phyloP scores from a whole-genome alignment of 2,113 vertebrate genomes.

The Lipophrys pholis region DNA sequence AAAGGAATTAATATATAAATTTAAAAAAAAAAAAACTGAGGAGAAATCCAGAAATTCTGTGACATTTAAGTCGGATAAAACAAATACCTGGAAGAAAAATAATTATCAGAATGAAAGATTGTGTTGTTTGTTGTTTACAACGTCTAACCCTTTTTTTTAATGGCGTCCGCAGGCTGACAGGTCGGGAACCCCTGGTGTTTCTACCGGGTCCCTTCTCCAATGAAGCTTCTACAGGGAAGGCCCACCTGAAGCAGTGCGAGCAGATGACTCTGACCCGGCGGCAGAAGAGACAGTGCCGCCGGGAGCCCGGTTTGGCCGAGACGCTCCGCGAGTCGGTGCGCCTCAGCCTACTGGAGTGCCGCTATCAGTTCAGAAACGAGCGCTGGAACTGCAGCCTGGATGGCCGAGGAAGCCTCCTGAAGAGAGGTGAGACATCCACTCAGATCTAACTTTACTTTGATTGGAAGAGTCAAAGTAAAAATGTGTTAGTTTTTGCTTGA shows the following conservation, averaged over 20 bases:
- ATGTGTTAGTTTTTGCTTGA: no score
- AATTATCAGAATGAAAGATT: no score
- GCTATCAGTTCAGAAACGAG: constrained; percentile 94
- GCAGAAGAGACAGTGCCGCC: constrained; percentile 93
- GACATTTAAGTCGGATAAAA: no score
- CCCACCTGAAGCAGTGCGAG: constrained; percentile 95
- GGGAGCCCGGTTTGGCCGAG: constrained; percentile 95
- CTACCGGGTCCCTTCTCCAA: constrained; percentile 84
- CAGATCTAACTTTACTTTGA: neutral
- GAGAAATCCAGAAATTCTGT: no score
- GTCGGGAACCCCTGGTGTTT: constrained; percentile 91
- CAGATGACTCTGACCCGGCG: constrained; percentile 90
- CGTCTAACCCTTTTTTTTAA: neutral
- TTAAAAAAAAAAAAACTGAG: no score
- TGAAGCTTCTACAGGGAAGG: constrained; percentile 82
- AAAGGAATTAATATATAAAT: no score
- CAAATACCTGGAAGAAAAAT: no score
- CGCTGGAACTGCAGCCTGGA: constrained; percentile 99
- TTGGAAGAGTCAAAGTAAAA: no score
- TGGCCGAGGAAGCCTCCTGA: constrained; percentile 91
- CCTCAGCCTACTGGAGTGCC: constrained; percentile 93
- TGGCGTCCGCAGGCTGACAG: constrained; percentile 85
- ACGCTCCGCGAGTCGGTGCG: constrained; percentile 92
- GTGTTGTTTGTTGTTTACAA: no score
- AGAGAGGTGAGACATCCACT: constrained; percentile 87